Evolutionary conservation across 2,797 vertebrate genomes (phyloP), one percentile per base, ranked within the genome.

Genomic region (Morelia viridis): DNA sequence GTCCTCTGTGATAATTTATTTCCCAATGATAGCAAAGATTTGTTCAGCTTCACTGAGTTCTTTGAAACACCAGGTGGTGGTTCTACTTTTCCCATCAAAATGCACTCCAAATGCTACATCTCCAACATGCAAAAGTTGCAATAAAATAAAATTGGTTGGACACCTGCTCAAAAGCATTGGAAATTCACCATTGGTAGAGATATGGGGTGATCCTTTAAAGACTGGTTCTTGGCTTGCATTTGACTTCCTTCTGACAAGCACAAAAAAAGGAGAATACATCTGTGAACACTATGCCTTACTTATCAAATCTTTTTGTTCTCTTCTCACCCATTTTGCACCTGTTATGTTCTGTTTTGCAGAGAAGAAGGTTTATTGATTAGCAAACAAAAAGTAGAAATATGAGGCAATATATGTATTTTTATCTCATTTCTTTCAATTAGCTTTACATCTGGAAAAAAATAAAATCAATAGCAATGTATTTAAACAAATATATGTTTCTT

Each of bases 401-500:
- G 68, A 68, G 46, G 0, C 0, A 4, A 1, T 91, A 86, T 91
- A 89, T 91, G 50, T 87, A 86, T 95, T 95, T 94, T 85, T 24
- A 65, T 94, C 11, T 91, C 1, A 61, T 92, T 94, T 95, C 19
- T 58, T 65, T 85, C 0, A 62, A n/a, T 83, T n/a, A 1, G 93
- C 91, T 85, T 46, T 92, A 12, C 90, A 86, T 94, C 93, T n/a
- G 86, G 88, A 19, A 65, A 31, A 89, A 68, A 19, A 9, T 24
- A 60, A 89, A 31, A 93, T n/a, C 28, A 76, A 50, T 92, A 85
- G 68, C 93, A 93, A 91, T 92, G 50, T 2, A 89, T 83, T 89
- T 89, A 93, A 94, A 35, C 88, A 91, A 15, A 64, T 60, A 46
- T 91, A 2, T 92, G 91, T 87, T 64, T 94, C 56, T 68, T 41